Conservation (phyloP, 2,113 vertebrate species). For the Labeo catla region DNA sequence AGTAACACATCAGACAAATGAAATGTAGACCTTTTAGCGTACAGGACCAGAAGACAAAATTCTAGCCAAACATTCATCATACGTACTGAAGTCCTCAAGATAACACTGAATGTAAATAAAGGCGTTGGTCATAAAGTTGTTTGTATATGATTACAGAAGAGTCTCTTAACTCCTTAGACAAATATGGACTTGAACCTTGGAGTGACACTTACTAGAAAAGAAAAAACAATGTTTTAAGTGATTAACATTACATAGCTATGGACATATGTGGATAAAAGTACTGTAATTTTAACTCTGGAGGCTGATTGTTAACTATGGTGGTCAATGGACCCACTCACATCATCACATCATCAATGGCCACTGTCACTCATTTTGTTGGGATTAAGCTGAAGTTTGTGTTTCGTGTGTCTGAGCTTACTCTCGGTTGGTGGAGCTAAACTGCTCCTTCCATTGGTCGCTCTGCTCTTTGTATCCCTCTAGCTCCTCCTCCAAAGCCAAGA, state of each 20-base stretch:
- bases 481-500: constrained; percentile 84
- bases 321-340: background rate
- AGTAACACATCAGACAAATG: background rate
- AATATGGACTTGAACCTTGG: constrained; percentile 35
- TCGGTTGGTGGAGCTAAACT: constrained; percentile 82
- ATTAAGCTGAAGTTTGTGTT: background rate
- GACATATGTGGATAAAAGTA: background rate
- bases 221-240: background rate
- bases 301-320: background rate
- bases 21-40: background rate
- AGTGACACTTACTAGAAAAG: background rate
- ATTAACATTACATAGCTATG: background rate
- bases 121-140: constrained; percentile 23
- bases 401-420: constrained; percentile 76
- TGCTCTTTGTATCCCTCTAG: constrained; percentile 83
- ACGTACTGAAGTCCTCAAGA: background rate
- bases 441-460: constrained; percentile 80
- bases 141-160: constrained; percentile 19
- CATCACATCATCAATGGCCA: background rate
- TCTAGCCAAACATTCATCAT: background rate
- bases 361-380: background rate
- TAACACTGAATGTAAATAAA: background rate
- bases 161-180: constrained; percentile 36
- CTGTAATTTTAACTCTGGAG: background rate
- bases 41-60: background rate